Evolutionary conservation across 1,140 invertebrate species (phyloP).

Genomic region (Trachymyrmex septentrionalis): DNA sequence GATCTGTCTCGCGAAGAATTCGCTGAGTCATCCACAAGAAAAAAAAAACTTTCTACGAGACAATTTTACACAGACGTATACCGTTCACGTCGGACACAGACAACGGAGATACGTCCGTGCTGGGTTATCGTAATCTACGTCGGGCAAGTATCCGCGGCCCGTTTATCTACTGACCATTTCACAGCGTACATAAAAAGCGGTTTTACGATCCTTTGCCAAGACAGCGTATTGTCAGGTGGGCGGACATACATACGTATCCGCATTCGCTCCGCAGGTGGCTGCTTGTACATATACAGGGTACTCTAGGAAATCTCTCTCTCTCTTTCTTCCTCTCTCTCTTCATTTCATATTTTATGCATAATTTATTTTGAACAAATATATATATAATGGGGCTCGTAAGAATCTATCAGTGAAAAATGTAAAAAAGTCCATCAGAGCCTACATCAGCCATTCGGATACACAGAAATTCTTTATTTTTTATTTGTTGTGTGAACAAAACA

Average conservation of each 20-base stretch:
- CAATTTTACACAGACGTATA: slow-evolving; percentile 24
- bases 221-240: slow-evolving; percentile 65
- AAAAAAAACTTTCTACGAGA: background rate
- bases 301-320: background rate
- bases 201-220: slow-evolving; percentile 62
- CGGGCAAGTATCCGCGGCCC: slow-evolving; percentile 32
- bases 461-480: too few relatives aligned
- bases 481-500: too few relatives aligned
- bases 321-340: too few relatives aligned
- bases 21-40: background rate
- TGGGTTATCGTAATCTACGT: slow-evolving; percentile 52
- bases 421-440: too few relatives aligned
- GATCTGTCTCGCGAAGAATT: background rate
- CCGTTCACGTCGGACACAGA: background rate
- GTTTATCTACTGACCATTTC: slow-evolving; percentile 58
- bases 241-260: slow-evolving; percentile 19
- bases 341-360: too few relatives aligned
- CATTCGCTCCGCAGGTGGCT: slow-evolving; percentile 52
- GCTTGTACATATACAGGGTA: background rate
- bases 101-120: background rate
- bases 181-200: slow-evolving; percentile 39
- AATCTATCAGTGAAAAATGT: too few relatives aligned
- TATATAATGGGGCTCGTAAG: too few relatives aligned
- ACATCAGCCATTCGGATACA: too few relatives aligned
- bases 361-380: too few relatives aligned